Base-by-base conservation (phyloP, 2,888 invertebrate genomes). In the Ichneumoninae sp. region DNA sequence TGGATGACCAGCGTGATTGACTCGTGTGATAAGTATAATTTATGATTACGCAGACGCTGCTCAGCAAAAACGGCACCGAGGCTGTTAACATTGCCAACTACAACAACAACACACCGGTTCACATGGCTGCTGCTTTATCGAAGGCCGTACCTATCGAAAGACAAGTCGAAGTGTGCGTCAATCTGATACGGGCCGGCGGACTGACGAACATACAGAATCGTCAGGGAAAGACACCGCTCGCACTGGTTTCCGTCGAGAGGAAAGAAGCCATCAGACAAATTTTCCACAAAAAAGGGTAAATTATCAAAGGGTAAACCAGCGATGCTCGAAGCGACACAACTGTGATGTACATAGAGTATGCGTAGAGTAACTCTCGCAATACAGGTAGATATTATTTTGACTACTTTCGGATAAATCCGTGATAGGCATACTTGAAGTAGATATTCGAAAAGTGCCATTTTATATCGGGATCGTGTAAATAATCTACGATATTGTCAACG, bases 91-190 rank as follows among this genome's bases (percentile, higher is more conserved):
- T 89, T 1, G 76, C 77, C 19, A 92, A 93, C 70, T 88, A 89
- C 69, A 87, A 84, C 52, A 88, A 87, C 33, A 90, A 92, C 69
- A 92, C 92, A 16, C 88, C 92, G 47, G 50, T 92, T 7, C 92
- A 92, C 83, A 70, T 90, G 79, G 91, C 90, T n/a, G 89, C 89
- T 0, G 81, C 86, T 1, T 76, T 85, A 1, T 87, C 90, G 10
- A 87, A 85, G 3, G 71, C 70, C n/a, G 70, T 89, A 2, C 68
- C 81, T 1, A 73, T 89, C 57, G 88, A 89, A 7, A 89, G 84
- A 30, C 93, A 92, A 69, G 83, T 74, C 30, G 87, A 92, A 57
- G 85, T 92, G 10, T 92, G 90, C 54, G 75, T 83, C 69, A 73
- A 87, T 0, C 80, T 93, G 70, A 79, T 91, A n/a, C 81, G 86